Conservation (phyloP, 2,113 vertebrate genomes). For the Rhinopithecus roxellana region DNA sequence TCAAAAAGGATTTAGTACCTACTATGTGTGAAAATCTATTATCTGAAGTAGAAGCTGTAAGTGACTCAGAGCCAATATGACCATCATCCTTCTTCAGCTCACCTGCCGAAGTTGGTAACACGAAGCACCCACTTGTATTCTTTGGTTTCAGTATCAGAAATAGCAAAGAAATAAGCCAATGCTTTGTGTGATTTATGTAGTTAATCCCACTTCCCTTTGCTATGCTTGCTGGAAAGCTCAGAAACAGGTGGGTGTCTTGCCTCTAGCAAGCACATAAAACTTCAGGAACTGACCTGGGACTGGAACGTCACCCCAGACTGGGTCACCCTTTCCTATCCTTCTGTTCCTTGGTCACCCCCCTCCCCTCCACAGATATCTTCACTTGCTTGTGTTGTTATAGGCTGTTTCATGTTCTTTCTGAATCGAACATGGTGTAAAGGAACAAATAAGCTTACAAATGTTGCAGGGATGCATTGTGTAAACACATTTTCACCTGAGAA, state of each 20-base stretch:
- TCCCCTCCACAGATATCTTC: rapidly evolving
- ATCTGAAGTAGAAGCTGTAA: not conserved
- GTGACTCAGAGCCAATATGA: not conserved
- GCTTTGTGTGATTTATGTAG: not conserved
- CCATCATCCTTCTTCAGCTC: not conserved
- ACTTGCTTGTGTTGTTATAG: not conserved
- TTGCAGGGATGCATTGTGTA: not conserved
- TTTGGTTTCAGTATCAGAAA: not conserved
- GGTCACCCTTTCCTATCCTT: too few species aligned
- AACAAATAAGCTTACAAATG: not conserved
- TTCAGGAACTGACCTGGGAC: not conserved
- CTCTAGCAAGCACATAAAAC: not conserved
- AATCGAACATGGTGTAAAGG: not conserved
- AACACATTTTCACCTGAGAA: not conserved
- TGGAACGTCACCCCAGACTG: not conserved
- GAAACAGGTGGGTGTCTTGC: not conserved
- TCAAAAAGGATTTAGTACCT: not conserved
- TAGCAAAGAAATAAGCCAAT: not conserved
- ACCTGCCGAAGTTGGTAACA: not conserved
- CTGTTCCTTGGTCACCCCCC: not conserved
- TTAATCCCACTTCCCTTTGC: not conserved
- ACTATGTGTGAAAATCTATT: not conserved
- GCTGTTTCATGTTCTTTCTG: not conserved
- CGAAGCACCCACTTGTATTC: not conserved
- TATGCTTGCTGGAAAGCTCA: not conserved